Evolutionary conservation across 2,113 vertebrate genomes (phyloP).

Genomic region (Misgurnus mizolepis): DNA sequence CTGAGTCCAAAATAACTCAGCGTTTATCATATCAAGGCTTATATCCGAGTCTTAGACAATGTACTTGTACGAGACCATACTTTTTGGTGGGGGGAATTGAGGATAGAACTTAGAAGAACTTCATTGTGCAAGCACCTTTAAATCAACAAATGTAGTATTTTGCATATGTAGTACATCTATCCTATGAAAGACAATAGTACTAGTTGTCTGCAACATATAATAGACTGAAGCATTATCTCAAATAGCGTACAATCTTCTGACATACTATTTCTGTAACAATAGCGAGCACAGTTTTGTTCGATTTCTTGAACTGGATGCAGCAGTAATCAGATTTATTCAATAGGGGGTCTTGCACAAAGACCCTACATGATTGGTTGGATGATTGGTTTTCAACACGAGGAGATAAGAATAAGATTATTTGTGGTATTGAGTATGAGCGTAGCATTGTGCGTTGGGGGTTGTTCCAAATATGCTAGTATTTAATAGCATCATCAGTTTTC

Average conservation of each 20-base stretch:
- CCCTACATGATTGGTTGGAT: constrained; percentile 6
- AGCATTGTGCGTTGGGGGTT: constrained; percentile 8
- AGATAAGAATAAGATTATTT: constrained; percentile 12
- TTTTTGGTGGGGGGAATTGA: not conserved
- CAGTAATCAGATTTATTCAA: constrained; percentile 23
- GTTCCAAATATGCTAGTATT: constrained; percentile 28
- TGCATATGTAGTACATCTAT: not conserved
- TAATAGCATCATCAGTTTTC: constrained; percentile 18
- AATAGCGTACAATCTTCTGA: not conserved
- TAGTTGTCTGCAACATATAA: not conserved
- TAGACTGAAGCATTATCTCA: not conserved
- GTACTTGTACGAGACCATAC: too few species aligned
- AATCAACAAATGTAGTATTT: not conserved
- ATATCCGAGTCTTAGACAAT: too few species aligned
- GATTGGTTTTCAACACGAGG: constrained; percentile 34
- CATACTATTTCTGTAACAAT: constrained; percentile 8
- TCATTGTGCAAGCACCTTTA: too few species aligned
- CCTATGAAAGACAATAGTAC: not conserved
- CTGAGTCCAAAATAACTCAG: too few species aligned
- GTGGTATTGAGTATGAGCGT: constrained; percentile 1
- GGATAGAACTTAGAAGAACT: not conserved
- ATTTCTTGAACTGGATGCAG: constrained; percentile 30
- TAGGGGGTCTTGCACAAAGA: constrained; percentile 9
- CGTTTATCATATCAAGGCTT: too few species aligned
- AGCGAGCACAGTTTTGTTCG: constrained; percentile 2